A percentile compares a stretch with the other conserved stretches of the same genome.
These are phyloP conservation scores for Petrocephalus microphthalmus DNA, from an alignment of 2,113 vertebrate species.

Conservation along the genomic window DNA sequence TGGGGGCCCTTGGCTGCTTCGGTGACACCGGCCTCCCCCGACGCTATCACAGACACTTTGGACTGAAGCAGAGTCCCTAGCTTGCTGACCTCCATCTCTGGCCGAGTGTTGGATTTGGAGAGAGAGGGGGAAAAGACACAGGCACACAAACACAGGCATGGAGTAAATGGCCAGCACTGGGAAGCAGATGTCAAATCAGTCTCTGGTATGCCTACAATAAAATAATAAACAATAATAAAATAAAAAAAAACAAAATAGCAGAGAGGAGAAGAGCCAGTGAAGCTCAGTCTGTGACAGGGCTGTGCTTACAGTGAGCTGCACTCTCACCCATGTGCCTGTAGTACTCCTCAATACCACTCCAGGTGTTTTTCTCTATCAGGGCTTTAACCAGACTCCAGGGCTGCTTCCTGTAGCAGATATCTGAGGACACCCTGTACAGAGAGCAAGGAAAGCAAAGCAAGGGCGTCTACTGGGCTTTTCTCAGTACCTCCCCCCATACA, in stretches of 20 bases:
- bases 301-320: background rate
- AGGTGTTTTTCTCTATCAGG: conserved; percentile 82
- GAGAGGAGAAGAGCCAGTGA: background rate
- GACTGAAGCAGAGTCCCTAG: conserved; percentile 72
- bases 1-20: conserved; percentile 59
- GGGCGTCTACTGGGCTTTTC: background rate
- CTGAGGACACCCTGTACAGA: conserved; percentile 73
- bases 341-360: conserved; percentile 83
- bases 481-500: background rate
- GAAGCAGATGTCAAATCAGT: background rate
- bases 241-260: background rate
- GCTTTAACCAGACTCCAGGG: conserved; percentile 85
- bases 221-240: background rate
- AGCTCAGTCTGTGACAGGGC: background rate
- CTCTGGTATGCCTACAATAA: background rate
- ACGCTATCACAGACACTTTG: conserved; percentile 67
- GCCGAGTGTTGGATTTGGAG: background rate
- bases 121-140: background rate
- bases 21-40: conserved; percentile 58
- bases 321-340: conserved; percentile 78
- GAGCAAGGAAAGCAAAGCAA: background rate
- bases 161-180: background rate
- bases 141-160: background rate
- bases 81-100: conserved; percentile 76
- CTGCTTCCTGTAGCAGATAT: conserved; percentile 88